Conservation (phyloP, 2,888 invertebrate species). For the Eumerus sabulonum region DNA sequence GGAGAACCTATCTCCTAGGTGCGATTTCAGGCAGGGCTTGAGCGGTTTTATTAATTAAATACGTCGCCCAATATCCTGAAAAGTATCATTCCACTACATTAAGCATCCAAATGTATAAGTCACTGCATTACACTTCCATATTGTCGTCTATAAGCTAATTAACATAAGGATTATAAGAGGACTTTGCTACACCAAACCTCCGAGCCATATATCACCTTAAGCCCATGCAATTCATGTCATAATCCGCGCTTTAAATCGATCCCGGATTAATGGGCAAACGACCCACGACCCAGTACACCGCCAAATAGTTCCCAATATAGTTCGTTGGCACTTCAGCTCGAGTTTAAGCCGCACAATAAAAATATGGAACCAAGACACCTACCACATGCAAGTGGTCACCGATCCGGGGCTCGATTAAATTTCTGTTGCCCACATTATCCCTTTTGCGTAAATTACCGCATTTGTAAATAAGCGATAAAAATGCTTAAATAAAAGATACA, state of each 20-base stretch:
- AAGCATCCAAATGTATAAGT: too few relatives aligned
- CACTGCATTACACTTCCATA: too few relatives aligned
- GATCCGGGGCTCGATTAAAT: constrained; percentile 52
- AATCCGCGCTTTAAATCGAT: constrained; percentile 53
- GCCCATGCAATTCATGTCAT: constrained; percentile 45
- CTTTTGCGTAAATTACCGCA: constrained; percentile 56
- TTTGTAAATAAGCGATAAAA: constrained; percentile 56
- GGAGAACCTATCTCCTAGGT: too few relatives aligned
- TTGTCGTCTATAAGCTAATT: too few relatives aligned
- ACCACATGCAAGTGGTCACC: not conserved
- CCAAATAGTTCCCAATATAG: constrained; percentile 1
- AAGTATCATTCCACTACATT: too few relatives aligned
- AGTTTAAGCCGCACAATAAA: constrained; percentile 28
- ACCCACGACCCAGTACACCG: constrained; percentile 9
- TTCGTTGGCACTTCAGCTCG: too few relatives aligned
- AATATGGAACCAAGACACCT: constrained; percentile 55
- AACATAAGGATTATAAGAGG: too few relatives aligned
- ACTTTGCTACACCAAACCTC: not conserved
- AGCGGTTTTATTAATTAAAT: too few relatives aligned
- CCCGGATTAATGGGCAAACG: constrained; percentile 26
- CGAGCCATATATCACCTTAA: constrained; percentile 59
- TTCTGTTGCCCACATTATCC: constrained; percentile 50
- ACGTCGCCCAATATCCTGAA: too few relatives aligned
- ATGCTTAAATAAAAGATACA: constrained; percentile 2
- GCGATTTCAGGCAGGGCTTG: too few relatives aligned